Base-by-base conservation (phyloP, 2,113 vertebrate genomes). In the Salvelinus alpinus region DNA sequence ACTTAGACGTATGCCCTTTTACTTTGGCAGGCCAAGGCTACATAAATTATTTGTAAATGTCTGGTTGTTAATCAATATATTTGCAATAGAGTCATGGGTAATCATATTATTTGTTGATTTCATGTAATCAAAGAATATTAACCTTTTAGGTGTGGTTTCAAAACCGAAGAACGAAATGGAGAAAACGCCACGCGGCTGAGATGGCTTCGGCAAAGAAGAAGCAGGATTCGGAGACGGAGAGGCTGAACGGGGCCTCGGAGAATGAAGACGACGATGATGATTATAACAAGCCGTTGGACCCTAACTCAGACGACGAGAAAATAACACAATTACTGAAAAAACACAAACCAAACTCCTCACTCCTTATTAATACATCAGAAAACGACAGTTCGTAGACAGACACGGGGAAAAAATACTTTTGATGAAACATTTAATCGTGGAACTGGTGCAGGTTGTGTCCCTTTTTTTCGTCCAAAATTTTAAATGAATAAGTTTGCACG, bases 201-300 rank as follows among this genome's bases (percentile, higher is more conserved):
- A 99, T 99, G 97, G 97, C 97, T 22, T 94, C 97, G 0, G 97
- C 97, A 6, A 99, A 99, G 90, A 99, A 99, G 91, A 98, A 97
- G 86, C 97, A 98, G 89, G 97, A 99, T 92, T 98, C 96, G 0
- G 97, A 99, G 91, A 97, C 97, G 0, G 97, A 98, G 91, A 78
- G 97, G 71, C 95, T 99, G 82, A 99, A 99, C 80, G 96, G 96
- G 1, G 87, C 94, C 0, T 98, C 97, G 77, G 97, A 99, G 78
- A 95, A 95, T 77, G 97, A 99, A 80, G 97, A 99, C 12, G 96
- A 99, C 2, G 97, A 99, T 76, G 97, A 99, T 74, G 97, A 99
- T 81, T 99, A 99, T 90, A 98, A 98, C 92, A 98, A 97, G 54
- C 97, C 97, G 0, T 89, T 99, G 90, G 97, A 99, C 87, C 97